Base-by-base conservation (phyloP, 2,888 invertebrate genomes). In the Chrysodeixis includens region DNA sequence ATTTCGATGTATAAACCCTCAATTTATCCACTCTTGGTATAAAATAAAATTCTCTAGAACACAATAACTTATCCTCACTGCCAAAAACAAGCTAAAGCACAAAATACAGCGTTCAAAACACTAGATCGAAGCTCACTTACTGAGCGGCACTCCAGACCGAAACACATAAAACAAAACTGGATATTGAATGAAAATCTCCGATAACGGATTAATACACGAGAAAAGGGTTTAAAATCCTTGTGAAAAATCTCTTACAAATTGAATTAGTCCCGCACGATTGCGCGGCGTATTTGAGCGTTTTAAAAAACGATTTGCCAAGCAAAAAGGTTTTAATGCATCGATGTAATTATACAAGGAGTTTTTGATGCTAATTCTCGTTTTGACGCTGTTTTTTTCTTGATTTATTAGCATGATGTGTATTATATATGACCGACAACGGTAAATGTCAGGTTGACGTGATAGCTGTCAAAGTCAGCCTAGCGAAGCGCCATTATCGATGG, bases 161-260 rank as follows among this genome's bases (percentile, higher is more conserved):
- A 20, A 20, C 20, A 18, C 46, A 49, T 18, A 20, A 20, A 49
- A 49, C 16, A 49, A 49, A 49, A 49, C 46, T 10, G 46, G 20
- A 20, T 49, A 49, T 49, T 49, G 46, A 18, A 20, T 18, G 46
- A 49, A 52, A 52, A 52, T 40, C 52, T 26, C 14, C 12, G 55
- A 52, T 66, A 46, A 30, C 35, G 10, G 46, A 49, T 49, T 49
- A 49, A 18, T 9, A 58, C 35, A 22, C 22, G 30, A 32, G 26
- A 66, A 53, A 35, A 26, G n/a, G 18, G 35, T 62, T 40, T 26
- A 56, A 55, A 51, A 40, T 62, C 22, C 58, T 59, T 56, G 44
- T 69, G 59, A 53, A 66, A 69, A 66, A 53, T 66, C 56, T 40
- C 58, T 69, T 56, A 59, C 44, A 55, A 62, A 67, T 67, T 55